Percentiles rank a stretch among this genome's conserved stretches.
Evolutionary conservation across 2,797 vertebrate genomes (phyloP).

Genomic region (Natrix natrix): DNA sequence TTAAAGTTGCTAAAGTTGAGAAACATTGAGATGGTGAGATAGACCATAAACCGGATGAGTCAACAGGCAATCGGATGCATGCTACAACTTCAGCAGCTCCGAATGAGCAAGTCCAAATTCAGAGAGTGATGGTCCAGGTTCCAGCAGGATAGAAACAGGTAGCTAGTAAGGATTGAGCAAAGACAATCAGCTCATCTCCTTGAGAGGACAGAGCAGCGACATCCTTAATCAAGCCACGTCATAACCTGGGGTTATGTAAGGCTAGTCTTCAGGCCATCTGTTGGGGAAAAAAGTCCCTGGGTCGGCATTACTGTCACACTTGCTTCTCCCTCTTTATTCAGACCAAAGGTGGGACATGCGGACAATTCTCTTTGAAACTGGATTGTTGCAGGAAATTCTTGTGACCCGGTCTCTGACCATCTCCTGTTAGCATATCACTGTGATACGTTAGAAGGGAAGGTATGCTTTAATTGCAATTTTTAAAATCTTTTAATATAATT

Average conservation of each 20-base stretch:
- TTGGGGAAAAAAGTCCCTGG: neutral
- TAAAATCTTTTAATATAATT: neutral
- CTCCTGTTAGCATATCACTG: neutral
- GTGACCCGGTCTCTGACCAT: neutral
- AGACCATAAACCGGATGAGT: neutral
- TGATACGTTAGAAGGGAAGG: neutral
- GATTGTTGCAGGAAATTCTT: neutral
- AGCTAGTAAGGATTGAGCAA: neutral
- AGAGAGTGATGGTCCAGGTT: neutral
- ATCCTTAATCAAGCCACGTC: neutral
- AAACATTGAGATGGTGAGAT: neutral
- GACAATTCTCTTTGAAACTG: neutral
- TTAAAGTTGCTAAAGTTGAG: neutral
- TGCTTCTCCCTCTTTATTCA: neutral
- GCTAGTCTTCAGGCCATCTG: neutral
- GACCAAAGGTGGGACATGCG: neutral
- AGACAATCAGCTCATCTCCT: neutral
- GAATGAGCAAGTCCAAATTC: neutral
- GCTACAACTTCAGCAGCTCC: neutral
- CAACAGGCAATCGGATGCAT: neutral
- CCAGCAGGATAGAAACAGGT: neutral
- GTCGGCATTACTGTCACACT: neutral
- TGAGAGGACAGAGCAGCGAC: neutral
- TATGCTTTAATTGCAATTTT: neutral
- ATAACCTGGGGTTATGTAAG: neutral